phyloP scores from a whole-genome alignment of 2,113 vertebrate genomes.

The Pavo muticus region DNA sequence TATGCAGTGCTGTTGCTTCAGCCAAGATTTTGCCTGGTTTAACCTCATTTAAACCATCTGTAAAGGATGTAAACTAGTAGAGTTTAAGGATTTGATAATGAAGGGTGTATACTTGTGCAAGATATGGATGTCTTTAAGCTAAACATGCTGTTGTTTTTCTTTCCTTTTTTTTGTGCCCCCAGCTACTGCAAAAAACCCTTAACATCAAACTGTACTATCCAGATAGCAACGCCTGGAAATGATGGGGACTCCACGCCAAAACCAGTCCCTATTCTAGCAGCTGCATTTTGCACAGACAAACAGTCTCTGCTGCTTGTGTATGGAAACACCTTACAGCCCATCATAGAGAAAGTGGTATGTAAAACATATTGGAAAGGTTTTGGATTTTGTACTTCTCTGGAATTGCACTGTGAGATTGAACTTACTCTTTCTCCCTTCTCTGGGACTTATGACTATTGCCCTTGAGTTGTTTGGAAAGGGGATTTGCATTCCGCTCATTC shows the following conservation, averaged over 20 bases:
- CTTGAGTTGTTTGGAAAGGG: background rate
- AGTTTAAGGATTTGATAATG: background rate
- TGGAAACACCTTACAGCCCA: constrained; percentile 90
- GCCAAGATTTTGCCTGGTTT: background rate
- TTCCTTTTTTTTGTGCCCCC: background rate
- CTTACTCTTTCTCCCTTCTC: background rate
- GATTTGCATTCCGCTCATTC: background rate
- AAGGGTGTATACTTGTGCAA: background rate
- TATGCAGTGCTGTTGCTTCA: background rate
- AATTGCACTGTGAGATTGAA: background rate
- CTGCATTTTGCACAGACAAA: constrained; percentile 83
- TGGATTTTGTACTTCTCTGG: background rate
- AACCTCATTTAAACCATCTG: background rate
- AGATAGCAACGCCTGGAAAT: constrained; percentile 88
- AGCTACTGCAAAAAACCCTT: constrained; percentile 97
- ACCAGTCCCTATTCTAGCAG: constrained; percentile 90
- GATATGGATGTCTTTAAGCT: background rate
- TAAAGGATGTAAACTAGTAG: background rate
- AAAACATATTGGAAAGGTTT: background rate
- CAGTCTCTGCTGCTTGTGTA: constrained; percentile 88
- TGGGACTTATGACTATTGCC: background rate
- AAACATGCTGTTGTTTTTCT: background rate
- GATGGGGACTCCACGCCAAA: constrained; percentile 82
- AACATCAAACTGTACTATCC: constrained; percentile 89
- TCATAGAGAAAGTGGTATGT: constrained; percentile 91